A percentile compares a stretch with the other conserved stretches of the same genome.
These are phyloP conservation scores for Callipepla squamata DNA, from an alignment of 2,113 vertebrate genomes.

Conservation along the genomic window DNA sequence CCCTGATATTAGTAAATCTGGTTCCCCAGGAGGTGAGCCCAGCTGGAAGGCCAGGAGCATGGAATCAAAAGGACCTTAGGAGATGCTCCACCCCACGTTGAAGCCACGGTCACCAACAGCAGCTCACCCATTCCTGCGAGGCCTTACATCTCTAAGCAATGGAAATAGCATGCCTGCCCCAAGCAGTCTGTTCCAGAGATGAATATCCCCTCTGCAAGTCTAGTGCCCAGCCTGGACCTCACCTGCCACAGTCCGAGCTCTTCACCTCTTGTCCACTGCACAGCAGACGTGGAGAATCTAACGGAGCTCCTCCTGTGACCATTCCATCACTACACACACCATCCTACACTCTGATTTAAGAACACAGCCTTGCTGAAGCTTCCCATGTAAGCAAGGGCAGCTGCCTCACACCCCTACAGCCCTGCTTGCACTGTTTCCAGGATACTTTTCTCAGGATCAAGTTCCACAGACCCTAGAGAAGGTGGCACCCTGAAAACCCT, in stretches of 20 bases:
- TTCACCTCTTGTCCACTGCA: not conserved
- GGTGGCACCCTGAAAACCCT: not conserved
- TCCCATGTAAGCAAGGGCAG: rapidly evolving
- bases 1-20: not conserved
- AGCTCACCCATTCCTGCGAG: not conserved
- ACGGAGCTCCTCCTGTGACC: not conserved
- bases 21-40: not conserved
- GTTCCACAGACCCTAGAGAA: not conserved
- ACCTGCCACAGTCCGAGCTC: not conserved
- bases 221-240: not conserved
- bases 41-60: not conserved
- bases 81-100: not conserved
- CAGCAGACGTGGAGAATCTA: not conserved
- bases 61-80: not conserved
- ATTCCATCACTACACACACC: not conserved
- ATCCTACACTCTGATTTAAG: not conserved
- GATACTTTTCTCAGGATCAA: not conserved
- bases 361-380: not conserved
- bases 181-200: not conserved
- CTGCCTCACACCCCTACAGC: not conserved
- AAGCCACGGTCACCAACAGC: not conserved
- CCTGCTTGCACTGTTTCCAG: rapidly evolving
- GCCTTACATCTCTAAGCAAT: not conserved
- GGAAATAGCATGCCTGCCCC: not conserved
- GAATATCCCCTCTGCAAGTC: not conserved